Evolutionary conservation across 2,797 vertebrate genomes (phyloP).

Genomic region (Bradypodion pumilum): DNA sequence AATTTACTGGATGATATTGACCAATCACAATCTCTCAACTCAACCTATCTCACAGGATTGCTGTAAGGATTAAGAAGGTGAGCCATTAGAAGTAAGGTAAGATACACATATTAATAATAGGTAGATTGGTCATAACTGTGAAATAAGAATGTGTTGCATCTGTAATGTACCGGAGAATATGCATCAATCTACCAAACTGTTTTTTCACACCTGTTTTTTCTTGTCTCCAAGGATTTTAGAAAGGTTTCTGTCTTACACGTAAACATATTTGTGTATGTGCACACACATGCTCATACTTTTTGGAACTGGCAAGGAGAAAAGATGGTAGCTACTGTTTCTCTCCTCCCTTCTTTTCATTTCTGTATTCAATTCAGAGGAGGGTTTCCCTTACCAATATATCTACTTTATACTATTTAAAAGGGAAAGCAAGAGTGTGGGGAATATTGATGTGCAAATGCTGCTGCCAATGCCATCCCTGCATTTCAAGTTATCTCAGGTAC

Average conservation of each 20-base stretch:
- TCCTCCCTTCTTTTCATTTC: conserved; percentile 14
- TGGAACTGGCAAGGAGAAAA: conserved; percentile 3
- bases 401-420: conserved; percentile 50
- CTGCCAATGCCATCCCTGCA: conserved; percentile 26
- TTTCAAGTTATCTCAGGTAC: conserved; percentile 60
- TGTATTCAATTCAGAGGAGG: conserved; percentile 53
- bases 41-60: too few species aligned
- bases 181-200: not conserved
- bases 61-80: too few species aligned
- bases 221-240: not conserved
- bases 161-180: not conserved
- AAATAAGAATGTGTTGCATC: not conserved
- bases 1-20: too few species aligned
- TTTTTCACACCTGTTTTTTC: not conserved
- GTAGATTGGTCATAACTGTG: too few species aligned
- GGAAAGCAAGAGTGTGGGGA: conserved; percentile 49
- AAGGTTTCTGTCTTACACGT: not conserved
- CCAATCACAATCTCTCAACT: too few species aligned
- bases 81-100: too few species aligned
- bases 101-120: too few species aligned
- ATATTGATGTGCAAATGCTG: conserved; percentile 32
- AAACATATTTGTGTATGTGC: too few species aligned
- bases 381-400: conserved; percentile 55
- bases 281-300: not conserved
- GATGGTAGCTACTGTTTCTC: conserved; percentile 26